A percentile compares a stretch with the other conserved stretches of the same genome.
phyloP scores from a whole-genome alignment of 2,888 invertebrate genomes.

The Thalpophila matura region DNA sequence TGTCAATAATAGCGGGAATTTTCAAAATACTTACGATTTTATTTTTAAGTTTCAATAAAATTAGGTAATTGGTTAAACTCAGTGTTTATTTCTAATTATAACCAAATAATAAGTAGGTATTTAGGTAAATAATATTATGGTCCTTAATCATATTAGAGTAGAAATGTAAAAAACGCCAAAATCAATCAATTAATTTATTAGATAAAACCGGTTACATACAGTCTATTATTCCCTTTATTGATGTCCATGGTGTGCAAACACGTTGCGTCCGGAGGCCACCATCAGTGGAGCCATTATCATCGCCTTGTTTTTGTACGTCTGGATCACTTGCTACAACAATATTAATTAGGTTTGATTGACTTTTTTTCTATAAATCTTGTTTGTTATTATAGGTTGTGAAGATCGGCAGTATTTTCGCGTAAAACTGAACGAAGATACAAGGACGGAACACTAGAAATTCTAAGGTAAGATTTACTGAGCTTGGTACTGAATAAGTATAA shows the following conservation, averaged over 20 bases:
- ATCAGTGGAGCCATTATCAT: conserved; percentile 87
- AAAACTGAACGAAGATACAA: background rate
- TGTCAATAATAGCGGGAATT: conserved; percentile 10
- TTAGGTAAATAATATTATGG: background rate
- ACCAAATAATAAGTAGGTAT: background rate
- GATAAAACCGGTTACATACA: conserved; percentile 3
- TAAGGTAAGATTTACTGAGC: background rate
- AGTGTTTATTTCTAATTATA: background rate
- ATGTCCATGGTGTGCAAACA: conserved; percentile 38
- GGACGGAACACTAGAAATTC: background rate
- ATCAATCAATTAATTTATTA: no score
- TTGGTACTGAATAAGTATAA: no score
- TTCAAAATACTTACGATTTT: no score
- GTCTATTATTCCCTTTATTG: conserved; percentile 15
- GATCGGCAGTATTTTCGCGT: background rate
- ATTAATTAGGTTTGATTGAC: no score
- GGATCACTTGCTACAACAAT: conserved; percentile 92
- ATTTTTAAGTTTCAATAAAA: no score
- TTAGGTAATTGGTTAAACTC: no score
- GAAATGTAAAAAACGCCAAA: no score
- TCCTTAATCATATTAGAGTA: background rate
- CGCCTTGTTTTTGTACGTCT: conserved; percentile 92
- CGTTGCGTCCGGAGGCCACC: conserved; percentile 80
- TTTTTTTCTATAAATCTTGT: no score
- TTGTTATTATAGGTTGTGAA: background rate